phyloP scores from a whole-genome alignment of 64 coral and sea anemone species.

The Actinia equina region DNA sequence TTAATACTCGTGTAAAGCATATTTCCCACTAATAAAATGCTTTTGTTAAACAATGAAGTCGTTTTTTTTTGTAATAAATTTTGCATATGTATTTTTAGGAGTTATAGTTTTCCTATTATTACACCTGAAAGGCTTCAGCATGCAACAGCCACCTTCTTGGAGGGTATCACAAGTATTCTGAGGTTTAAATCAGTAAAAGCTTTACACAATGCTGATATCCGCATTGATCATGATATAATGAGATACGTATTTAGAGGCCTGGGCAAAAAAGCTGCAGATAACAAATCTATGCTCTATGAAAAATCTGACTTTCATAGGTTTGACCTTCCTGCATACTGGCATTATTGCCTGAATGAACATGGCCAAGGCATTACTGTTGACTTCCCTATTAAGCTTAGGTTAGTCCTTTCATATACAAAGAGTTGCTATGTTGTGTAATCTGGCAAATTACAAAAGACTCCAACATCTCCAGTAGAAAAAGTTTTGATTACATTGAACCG shows the following conservation, averaged over 20 bases:
- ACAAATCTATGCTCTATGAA: constrained; percentile 23
- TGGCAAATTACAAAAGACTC: constrained; percentile 26
- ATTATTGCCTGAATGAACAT: constrained; percentile 31
- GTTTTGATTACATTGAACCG: background rate
- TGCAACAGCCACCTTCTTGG: constrained; percentile 14
- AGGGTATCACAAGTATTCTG: constrained; percentile 7
- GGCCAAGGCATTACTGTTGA: background rate
- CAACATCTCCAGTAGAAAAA: constrained; percentile 28
- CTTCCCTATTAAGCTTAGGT: background rate
- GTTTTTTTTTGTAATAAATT: background rate
- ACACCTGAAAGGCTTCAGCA: constrained; percentile 15
- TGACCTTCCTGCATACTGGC: constrained; percentile 2
- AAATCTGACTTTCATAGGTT: constrained; percentile 23
- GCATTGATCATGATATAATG: constrained; percentile 24
- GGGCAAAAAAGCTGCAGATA: background rate
- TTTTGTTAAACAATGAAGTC: background rate
- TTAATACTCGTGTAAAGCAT: too few species aligned
- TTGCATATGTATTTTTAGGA: background rate
- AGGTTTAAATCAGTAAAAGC: constrained; percentile 18
- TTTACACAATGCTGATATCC: constrained; percentile 1
- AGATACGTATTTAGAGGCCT: constrained; percentile 18
- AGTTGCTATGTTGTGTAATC: constrained; percentile 13
- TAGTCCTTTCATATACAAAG: constrained; percentile 21
- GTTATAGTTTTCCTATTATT: background rate
- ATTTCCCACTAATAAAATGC: too few species aligned